These are phyloP conservation scores for Bothrops jararaca DNA, from an alignment of 2,113 vertebrate genomes.

Conservation along the genomic window DNA sequence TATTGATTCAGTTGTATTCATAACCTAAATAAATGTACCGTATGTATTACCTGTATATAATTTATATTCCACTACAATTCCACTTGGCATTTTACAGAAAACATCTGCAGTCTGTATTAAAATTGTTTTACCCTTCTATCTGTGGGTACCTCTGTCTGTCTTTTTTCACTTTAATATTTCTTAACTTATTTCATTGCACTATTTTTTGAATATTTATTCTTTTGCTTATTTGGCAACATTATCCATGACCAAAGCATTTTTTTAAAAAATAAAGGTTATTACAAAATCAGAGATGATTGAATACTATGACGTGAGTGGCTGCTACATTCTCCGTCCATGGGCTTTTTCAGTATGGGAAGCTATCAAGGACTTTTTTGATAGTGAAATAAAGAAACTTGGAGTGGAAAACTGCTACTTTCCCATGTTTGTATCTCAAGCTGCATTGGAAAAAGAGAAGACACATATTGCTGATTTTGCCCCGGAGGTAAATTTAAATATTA, in stretches of 20 bases:
- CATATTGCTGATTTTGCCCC: slow-evolving; percentile 95
- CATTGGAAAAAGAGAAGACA: slow-evolving; percentile 90
- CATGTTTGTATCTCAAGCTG: slow-evolving; percentile 96
- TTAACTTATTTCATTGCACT: not conserved
- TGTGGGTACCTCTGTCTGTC: not conserved
- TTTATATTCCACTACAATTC: not conserved
- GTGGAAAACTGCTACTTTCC: slow-evolving; percentile 99
- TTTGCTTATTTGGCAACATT: not conserved
- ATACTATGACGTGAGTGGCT: slow-evolving; percentile 97
- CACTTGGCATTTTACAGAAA: not conserved
- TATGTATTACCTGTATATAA: not conserved
- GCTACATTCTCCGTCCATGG: slow-evolving; percentile 96
- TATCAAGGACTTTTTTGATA: slow-evolving; percentile 91
- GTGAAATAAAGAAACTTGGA: slow-evolving; percentile 92
- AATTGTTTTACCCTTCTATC: not conserved
- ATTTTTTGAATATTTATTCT: not conserved
- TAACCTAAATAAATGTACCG: no score
- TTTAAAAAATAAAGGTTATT: slow-evolving; percentile 83
- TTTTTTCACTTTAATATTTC: not conserved
- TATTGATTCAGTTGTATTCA: not conserved
- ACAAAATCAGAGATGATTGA: slow-evolving; percentile 98
- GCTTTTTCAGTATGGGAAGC: slow-evolving; percentile 90
- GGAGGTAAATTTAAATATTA: slow-evolving; percentile 75
- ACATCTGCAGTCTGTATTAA: not conserved
- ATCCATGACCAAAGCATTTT: not conserved